A percentile compares a stretch with the other conserved stretches of the same genome.
phyloP scores from a whole-genome alignment of 2,888 invertebrate genomes.

The Tetragonula carbonaria region DNA sequence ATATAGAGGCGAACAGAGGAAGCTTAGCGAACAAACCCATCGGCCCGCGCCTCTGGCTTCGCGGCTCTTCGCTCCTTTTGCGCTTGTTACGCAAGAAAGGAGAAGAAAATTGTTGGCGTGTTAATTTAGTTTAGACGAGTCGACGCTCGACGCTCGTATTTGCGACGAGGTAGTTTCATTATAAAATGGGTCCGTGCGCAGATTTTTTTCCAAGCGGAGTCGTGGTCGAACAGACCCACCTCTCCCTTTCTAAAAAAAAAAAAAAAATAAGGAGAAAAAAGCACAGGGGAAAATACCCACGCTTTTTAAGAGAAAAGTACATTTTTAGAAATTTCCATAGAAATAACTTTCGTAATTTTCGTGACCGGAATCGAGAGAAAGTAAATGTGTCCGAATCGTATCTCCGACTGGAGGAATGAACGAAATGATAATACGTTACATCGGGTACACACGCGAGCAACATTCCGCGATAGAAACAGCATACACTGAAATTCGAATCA shows the following conservation, averaged over 20 bases:
- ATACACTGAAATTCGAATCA: constrained; percentile 17
- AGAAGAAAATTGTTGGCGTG: constrained; percentile 9
- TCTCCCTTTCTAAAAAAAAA: no score
- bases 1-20: neutral
- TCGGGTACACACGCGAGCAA: no score
- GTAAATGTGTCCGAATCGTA: neutral
- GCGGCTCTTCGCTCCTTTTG: neutral
- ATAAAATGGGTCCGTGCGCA: neutral
- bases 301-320: neutral
- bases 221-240: no score
- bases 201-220: no score
- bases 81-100: constrained; percentile 9
- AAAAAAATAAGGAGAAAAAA: neutral
- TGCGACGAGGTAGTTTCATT: constrained; percentile 1
- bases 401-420: neutral
- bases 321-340: neutral
- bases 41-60: neutral
- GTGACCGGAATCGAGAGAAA: neutral
- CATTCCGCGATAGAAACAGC: neutral
- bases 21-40: constrained; percentile 28
- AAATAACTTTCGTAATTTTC: neutral
- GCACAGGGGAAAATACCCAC: no score
- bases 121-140: constrained; percentile 11
- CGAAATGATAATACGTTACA: no score
- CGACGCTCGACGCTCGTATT: neutral